Evolutionary conservation across 1,140 invertebrate genomes (phyloP).

Genomic region (Sycophaga agraensis): DNA sequence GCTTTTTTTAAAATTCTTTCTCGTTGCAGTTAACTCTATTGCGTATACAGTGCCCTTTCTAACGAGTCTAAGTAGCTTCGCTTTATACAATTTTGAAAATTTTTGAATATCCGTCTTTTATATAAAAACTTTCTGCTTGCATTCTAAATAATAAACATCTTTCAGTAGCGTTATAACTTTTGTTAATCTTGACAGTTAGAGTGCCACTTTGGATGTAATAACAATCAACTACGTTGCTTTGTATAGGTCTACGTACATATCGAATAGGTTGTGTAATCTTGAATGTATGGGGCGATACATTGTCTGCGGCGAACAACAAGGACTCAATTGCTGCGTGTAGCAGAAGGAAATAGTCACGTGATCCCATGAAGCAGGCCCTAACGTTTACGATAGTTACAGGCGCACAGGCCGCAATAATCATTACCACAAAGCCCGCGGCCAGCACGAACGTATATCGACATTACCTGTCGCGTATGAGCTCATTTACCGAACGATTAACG

Average conservation of each 20-base stretch:
- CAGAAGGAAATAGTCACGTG: constrained; percentile 1
- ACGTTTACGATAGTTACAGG: constrained; percentile 15
- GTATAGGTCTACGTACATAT: constrained; percentile 9
- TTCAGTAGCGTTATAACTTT: too few species aligned
- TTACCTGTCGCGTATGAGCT: constrained; percentile 20
- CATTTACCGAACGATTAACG: constrained; percentile 39
- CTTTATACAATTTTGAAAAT: too few species aligned
- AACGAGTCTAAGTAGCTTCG: too few species aligned
- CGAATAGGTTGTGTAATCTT: constrained; percentile 9
- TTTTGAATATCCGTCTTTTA: too few species aligned
- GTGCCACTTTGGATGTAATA: constrained; percentile 16
- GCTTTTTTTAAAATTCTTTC: too few species aligned
- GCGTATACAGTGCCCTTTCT: too few species aligned
- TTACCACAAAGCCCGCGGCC: constrained; percentile 13
- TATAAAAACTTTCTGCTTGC: too few species aligned
- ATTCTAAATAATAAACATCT: too few species aligned
- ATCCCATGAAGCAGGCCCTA: neutral
- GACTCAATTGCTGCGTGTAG: constrained; percentile 15
- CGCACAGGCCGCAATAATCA: constrained; percentile 22
- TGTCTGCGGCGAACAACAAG: constrained; percentile 10
- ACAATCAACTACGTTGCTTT: constrained; percentile 3
- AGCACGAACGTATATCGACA: neutral
- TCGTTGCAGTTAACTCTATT: too few species aligned
- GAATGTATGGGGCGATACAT: neutral
- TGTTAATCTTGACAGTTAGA: too few species aligned